These are phyloP conservation scores for Scaptomyza parva DNA, from an alignment of 2,888 invertebrate species.

Conservation along the genomic window DNA sequence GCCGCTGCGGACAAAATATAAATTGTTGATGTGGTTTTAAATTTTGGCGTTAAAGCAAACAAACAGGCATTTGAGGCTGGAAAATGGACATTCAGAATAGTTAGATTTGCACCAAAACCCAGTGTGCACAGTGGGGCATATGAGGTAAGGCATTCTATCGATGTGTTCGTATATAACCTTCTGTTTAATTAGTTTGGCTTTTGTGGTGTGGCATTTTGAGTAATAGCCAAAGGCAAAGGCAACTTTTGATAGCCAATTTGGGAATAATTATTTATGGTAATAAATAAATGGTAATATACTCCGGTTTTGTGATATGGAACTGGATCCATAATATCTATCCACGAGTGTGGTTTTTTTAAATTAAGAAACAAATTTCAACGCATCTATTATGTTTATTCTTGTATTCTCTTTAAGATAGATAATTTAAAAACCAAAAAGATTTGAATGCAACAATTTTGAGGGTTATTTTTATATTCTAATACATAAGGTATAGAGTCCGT, in stretches of 20 bases:
- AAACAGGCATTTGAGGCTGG: conserved; percentile 73
- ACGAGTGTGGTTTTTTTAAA: neutral
- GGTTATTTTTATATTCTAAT: neutral
- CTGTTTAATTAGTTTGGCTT: conserved; percentile 48
- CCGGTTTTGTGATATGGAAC: neutral
- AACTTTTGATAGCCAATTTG: conserved; percentile 70
- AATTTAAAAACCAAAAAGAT: neutral
- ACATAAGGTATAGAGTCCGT: no score
- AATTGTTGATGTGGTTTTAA: conserved; percentile 77
- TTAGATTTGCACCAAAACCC: conserved; percentile 54
- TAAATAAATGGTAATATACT: neutral
- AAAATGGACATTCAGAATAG: conserved; percentile 77
- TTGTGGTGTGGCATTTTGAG: conserved; percentile 58
- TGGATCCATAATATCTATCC: neutral
- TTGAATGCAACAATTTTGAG: neutral
- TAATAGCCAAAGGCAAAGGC: conserved; percentile 61
- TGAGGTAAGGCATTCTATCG: conserved; percentile 1
- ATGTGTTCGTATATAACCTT: conserved; percentile 58
- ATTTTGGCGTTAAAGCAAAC: conserved; percentile 71
- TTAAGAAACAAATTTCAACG: neutral
- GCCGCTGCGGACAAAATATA: conserved; percentile 46
- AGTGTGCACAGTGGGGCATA: conserved; percentile 31
- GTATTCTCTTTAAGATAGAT: neutral
- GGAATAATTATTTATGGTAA: conserved; percentile 72
- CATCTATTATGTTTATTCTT: neutral